These are phyloP conservation scores for Spisula solida DNA, from an alignment of 2,888 invertebrate genomes.

Conservation along the genomic window DNA sequence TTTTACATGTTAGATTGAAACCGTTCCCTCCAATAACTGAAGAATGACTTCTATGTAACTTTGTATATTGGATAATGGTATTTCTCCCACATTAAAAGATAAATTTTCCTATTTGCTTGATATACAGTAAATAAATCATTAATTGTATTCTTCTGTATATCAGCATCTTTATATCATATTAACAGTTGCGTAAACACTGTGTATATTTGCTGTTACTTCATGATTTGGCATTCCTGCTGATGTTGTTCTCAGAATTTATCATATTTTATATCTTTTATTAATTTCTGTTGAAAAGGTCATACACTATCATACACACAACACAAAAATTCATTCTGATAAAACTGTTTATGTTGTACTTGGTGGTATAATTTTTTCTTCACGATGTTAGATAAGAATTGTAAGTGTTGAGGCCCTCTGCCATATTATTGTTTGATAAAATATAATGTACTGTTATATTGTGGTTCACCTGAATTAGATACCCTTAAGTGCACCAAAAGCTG, in stretches of 20 bases:
- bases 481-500: no score
- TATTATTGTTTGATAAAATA: neutral
- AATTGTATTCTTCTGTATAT: neutral
- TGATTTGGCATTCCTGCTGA: neutral
- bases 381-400: neutral
- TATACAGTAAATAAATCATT: neutral
- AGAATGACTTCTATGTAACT: neutral
- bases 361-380: neutral
- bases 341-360: neutral
- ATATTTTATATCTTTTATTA: constrained; percentile 45
- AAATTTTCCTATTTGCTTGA: neutral
- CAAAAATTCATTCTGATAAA: constrained; percentile 29
- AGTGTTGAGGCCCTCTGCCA: neutral
- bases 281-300: constrained; percentile 50
- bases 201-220: neutral
- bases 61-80: neutral
- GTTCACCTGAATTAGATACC: neutral
- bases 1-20: neutral
- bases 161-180: neutral
- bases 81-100: neutral
- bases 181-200: neutral
- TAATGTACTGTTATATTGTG: neutral
- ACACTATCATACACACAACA: constrained; percentile 33
- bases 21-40: neutral
- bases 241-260: constrained; percentile 20